phyloP scores from a whole-genome alignment of 2,888 invertebrate species.

The Philaethria dido region DNA sequence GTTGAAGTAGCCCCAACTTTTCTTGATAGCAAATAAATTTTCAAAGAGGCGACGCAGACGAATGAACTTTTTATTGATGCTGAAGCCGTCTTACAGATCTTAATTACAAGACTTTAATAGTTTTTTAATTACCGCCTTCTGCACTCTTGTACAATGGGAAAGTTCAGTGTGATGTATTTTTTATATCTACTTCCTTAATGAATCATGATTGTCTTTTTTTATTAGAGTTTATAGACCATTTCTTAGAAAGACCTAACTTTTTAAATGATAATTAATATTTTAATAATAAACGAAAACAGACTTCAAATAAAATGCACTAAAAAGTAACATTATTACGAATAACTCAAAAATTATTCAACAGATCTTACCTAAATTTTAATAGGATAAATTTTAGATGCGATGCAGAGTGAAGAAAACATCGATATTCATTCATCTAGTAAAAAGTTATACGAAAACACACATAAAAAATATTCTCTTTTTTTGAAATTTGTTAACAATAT shows the following conservation, averaged over 20 bases:
- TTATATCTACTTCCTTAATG: background rate
- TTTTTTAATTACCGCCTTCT: slow-evolving; percentile 23
- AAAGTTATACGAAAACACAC: too few species aligned
- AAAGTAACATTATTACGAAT: too few species aligned
- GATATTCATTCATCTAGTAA: too few species aligned
- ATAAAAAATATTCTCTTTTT: too few species aligned
- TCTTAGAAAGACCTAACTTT: background rate
- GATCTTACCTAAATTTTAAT: too few species aligned
- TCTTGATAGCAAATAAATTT: slow-evolving; percentile 10
- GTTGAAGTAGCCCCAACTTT: slow-evolving; percentile 18
- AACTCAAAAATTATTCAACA: too few species aligned
- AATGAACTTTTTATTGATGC: slow-evolving; percentile 20
- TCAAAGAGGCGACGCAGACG: slow-evolving; percentile 22
- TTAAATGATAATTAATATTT: too few species aligned
- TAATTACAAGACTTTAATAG: slow-evolving; percentile 27
- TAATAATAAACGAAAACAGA: too few species aligned
- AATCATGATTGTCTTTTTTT: background rate
- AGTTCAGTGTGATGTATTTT: slow-evolving; percentile 1
- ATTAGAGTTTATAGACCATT: background rate
- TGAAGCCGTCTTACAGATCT: slow-evolving; percentile 23
- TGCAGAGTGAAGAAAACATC: too few species aligned
- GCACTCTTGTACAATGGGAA: slow-evolving; percentile 10
- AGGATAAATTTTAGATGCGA: too few species aligned
- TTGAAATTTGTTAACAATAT: too few species aligned
- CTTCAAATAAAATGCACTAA: too few species aligned